phyloP scores from a whole-genome alignment of 2,797 vertebrate genomes.

The Anabas testudineus region DNA sequence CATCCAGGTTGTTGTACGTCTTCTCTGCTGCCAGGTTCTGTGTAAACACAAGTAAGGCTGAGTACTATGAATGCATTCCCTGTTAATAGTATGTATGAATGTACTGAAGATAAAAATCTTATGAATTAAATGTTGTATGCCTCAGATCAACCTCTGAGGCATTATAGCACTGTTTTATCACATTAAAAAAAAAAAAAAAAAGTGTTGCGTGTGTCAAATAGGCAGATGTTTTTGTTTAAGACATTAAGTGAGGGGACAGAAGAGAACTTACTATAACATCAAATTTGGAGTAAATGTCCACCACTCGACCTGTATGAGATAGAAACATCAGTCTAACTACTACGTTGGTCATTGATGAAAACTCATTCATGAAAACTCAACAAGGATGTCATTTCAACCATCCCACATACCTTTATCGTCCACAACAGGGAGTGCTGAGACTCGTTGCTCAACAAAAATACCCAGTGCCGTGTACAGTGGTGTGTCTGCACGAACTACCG shows the following conservation, averaged over 20 bases:
- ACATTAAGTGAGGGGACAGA: not conserved
- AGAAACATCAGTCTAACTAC: constrained; percentile 18
- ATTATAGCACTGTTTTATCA: too few species aligned
- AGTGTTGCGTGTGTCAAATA: not conserved
- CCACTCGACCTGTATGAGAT: constrained; percentile 89
- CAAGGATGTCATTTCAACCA: constrained; percentile 14
- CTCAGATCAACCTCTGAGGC: too few species aligned
- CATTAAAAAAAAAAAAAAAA: too few species aligned
- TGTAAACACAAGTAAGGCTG: not conserved
- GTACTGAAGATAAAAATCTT: too few species aligned
- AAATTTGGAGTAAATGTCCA: constrained; percentile 99
- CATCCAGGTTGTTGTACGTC: constrained; percentile 97
- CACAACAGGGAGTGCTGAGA: constrained; percentile 94
- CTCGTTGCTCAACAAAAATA: constrained; percentile 96
- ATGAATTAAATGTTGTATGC: too few species aligned
- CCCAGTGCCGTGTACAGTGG: constrained; percentile 95
- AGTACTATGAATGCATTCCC: not conserved
- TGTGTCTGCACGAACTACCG: constrained; percentile 91
- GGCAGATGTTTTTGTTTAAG: too few species aligned
- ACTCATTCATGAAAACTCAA: not conserved
- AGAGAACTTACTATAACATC: constrained; percentile 95
- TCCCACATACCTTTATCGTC: constrained; percentile 91
- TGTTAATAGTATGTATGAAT: too few species aligned
- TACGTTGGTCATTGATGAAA: constrained; percentile 8
- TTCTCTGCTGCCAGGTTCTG: constrained; percentile 98